These are phyloP conservation scores for Tuberolachnus salignus DNA, from an alignment of 2,888 invertebrate genomes.

Conservation along the genomic window DNA sequence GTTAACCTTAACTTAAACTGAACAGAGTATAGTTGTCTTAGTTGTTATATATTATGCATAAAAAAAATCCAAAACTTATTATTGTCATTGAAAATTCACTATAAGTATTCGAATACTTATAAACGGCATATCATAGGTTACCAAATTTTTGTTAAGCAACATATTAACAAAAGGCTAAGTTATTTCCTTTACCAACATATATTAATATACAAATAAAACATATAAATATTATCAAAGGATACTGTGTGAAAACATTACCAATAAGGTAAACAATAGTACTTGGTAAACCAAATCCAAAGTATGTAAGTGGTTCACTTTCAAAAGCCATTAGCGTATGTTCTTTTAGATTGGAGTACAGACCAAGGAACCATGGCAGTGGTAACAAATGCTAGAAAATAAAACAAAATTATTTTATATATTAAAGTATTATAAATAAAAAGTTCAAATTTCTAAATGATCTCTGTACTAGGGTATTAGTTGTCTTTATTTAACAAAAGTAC, in stretches of 20 bases:
- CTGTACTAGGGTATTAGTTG: no score
- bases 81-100: no score
- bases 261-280: slow-evolving; percentile 77
- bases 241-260: slow-evolving; percentile 88
- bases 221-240: slow-evolving; percentile 63
- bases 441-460: neutral
- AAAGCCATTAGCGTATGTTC: slow-evolving; percentile 77
- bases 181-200: neutral
- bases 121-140: no score
- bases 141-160: no score
- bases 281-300: slow-evolving; percentile 72
- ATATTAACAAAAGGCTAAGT: neutral
- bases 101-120: no score
- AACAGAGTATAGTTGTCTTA: no score
- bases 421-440: neutral
- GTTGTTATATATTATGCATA: no score
- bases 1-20: no score
- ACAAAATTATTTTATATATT: neutral
- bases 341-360: slow-evolving; percentile 78
- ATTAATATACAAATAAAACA: neutral
- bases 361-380: slow-evolving; percentile 86
- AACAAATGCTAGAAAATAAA: slow-evolving; percentile 75
- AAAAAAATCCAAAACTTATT: no score
- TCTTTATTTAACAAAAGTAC: no score
- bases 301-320: slow-evolving; percentile 69